phyloP scores from a whole-genome alignment of 1,140 invertebrate species.

The Drosophila sp. region DNA sequence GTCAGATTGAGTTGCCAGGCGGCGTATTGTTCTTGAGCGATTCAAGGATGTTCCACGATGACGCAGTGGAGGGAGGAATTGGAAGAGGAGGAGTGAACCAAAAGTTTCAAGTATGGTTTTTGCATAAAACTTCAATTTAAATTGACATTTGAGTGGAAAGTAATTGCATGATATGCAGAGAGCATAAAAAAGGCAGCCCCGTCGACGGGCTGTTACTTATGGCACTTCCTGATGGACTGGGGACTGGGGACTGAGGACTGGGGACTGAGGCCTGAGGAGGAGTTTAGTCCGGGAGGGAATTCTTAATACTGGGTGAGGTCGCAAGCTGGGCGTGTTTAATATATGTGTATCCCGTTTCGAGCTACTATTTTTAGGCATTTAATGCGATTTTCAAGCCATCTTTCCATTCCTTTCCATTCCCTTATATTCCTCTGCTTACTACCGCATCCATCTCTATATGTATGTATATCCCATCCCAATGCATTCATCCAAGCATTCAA shows the following conservation, averaged over 20 bases:
- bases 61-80: constrained; percentile 3
- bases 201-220: constrained; percentile 51
- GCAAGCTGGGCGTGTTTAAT: constrained; percentile 67
- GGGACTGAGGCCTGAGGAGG: background rate
- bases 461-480: too few relatives aligned
- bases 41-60: background rate
- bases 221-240: background rate
- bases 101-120: constrained; percentile 79
- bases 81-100: constrained; percentile 38
- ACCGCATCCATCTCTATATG: constrained; percentile 8
- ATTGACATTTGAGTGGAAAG: constrained; percentile 83
- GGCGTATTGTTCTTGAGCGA: constrained; percentile 49
- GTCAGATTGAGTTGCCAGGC: constrained; percentile 54
- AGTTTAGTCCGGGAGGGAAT: background rate
- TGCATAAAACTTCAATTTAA: constrained; percentile 83
- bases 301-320: background rate
- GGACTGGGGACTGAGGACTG: background rate
- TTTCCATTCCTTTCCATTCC: background rate
- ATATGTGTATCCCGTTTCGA: constrained; percentile 48
- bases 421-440: background rate
- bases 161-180: constrained; percentile 80
- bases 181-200: constrained; percentile 73
- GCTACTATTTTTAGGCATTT: constrained; percentile 71
- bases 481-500: constrained; percentile 26
- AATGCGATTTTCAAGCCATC: constrained; percentile 65